Evolutionary conservation across 1,140 invertebrate species (phyloP), one percentile per base, ranked within the genome.

Genomic region (Euglossa dilemma): DNA sequence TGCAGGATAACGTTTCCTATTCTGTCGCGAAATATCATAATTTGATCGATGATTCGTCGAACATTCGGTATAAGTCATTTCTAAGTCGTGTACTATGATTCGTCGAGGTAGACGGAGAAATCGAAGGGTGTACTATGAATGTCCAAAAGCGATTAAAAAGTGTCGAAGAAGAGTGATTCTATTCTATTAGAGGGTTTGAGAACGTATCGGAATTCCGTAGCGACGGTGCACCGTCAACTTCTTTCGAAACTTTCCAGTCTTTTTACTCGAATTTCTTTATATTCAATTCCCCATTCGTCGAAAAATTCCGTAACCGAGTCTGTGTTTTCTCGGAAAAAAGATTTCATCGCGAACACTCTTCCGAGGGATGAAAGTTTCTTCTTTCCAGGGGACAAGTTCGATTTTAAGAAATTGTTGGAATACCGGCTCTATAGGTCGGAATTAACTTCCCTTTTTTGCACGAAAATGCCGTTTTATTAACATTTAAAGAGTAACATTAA

Each of bases 241-340:
- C 52, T 20, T 57, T 57, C 0, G 56, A 57, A 57, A 57, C 20
- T 57, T 57, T 16, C 25, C 0, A 7, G 9, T 12, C 47, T 3
- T 25, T n/a, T 18, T 0, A 16, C 6, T 2, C 0, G 7, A 16
- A 6, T 23, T 43, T 14, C 20, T 0, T 14, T 45, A 5, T 45
- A 20, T 7, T 14, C 12, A 0, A 45, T 4, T 12, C 7, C 3
- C 7, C 20, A 45, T 45, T 14, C 9, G 20, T 12, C 3, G 5
- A 36, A 64, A 64, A 20, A 67, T n/a, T 16, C 6, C 2, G 14
- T 0, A n/a, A 43, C 12, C 0, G 18, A 67, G 14, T 45, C 7
- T 0, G 6, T 0, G 2, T n/a, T 67, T 5, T 14, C 20, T 0
- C 2, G 0, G 11, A n/a, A n/a, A 43, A 14, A n/a, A n/a, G n/a